Percentiles rank a stretch among this genome's conserved stretches.
Conservation (phyloP, 2,888 invertebrate species). For the Limnephilus marmoratus region DNA sequence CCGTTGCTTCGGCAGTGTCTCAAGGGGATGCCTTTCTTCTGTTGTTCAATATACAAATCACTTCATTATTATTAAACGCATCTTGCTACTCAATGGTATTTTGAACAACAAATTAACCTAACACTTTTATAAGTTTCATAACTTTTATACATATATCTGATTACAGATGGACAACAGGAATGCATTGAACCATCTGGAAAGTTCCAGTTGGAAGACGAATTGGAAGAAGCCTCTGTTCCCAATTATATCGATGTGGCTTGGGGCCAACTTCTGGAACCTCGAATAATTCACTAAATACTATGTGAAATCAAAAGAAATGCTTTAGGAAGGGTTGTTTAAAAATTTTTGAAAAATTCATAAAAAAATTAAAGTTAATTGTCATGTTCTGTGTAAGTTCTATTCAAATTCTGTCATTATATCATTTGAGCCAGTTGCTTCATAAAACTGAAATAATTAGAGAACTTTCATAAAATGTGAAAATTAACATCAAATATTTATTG, state of each 20-base stretch:
- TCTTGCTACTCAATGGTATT: background rate
- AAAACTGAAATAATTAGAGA: too few species aligned
- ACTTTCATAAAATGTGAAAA: too few species aligned
- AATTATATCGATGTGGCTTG: constrained; percentile 63
- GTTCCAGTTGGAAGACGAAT: constrained; percentile 69
- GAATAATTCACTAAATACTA: constrained; percentile 56
- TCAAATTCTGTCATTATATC: too few species aligned
- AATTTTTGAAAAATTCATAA: too few species aligned
- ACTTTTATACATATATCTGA: background rate
- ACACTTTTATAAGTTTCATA: background rate
- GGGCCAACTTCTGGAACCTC: constrained; percentile 67
- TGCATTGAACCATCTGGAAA: constrained; percentile 70
- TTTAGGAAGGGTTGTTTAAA: background rate
- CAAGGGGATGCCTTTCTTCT: background rate
- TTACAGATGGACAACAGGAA: constrained; percentile 69
- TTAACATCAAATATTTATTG: too few species aligned
- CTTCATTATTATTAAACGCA: background rate
- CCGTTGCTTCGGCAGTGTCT: background rate
- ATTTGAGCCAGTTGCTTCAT: too few species aligned
- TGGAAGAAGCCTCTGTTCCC: constrained; percentile 57
- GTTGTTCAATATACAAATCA: background rate
- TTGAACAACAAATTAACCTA: background rate
- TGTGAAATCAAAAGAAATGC: background rate
- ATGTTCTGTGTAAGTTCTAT: too few species aligned
- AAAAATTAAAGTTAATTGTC: too few species aligned